These are phyloP conservation scores for Calameuta filiformis DNA, from an alignment of 2,888 invertebrate genomes.

Conservation along the genomic window DNA sequence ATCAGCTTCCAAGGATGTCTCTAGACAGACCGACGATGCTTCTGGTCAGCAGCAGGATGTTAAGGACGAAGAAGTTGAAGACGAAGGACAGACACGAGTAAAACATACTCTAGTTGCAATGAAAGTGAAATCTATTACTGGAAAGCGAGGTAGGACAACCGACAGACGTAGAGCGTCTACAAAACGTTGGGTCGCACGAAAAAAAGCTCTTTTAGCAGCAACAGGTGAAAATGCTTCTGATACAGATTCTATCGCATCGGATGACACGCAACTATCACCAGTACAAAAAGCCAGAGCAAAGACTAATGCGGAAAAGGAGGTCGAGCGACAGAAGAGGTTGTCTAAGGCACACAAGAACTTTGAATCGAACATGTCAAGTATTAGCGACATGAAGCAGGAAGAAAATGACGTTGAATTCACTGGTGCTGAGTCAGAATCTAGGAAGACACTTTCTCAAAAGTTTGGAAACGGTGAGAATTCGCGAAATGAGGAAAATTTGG, in stretches of 20 bases:
- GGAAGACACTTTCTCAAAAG: constrained; percentile 33
- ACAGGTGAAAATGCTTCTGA: constrained; percentile 56
- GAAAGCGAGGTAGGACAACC: constrained; percentile 45
- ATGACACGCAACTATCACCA: constrained; percentile 54
- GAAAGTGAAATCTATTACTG: constrained; percentile 26
- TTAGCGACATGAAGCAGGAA: constrained; percentile 28
- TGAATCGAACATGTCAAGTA: constrained; percentile 42
- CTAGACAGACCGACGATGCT: background rate
- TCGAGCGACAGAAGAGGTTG: constrained; percentile 42
- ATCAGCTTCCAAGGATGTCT: constrained; percentile 16
- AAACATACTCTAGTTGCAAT: constrained; percentile 11
- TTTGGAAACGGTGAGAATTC: background rate
- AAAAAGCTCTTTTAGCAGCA: constrained; percentile 57
- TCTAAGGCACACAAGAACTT: constrained; percentile 46
- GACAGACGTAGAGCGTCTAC: constrained; percentile 56
- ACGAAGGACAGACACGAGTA: background rate
- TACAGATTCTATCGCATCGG: constrained; percentile 55
- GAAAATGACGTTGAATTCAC: constrained; percentile 23
- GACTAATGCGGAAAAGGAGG: constrained; percentile 52
- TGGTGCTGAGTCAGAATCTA: constrained; percentile 28
- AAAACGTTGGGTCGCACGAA: constrained; percentile 61
- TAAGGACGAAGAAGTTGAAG: background rate
- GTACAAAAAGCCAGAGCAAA: constrained; percentile 60
- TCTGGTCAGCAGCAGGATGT: too few relatives aligned
- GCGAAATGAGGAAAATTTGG: background rate